Evolutionary conservation across 2,113 vertebrate genomes (phyloP).

Genomic region (Megaceryle torquata): DNA sequence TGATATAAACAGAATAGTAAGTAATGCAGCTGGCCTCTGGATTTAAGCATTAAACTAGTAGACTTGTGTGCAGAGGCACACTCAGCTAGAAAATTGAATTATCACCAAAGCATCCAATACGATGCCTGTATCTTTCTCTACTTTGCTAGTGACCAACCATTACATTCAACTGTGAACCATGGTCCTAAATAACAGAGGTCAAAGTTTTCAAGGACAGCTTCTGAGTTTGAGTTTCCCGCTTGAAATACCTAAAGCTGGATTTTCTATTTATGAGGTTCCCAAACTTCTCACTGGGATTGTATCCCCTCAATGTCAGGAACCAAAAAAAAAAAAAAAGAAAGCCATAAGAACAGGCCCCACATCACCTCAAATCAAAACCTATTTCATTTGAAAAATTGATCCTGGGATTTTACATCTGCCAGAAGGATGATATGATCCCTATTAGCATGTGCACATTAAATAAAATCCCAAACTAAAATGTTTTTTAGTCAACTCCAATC

Average conservation of each 20-base stretch:
- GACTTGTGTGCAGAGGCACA: background rate
- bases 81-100: background rate
- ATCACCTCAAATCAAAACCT: background rate
- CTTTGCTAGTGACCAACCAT: background rate
- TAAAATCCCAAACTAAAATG: accelerated
- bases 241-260: background rate
- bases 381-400: background rate
- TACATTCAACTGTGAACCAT: background rate
- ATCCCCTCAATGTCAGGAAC: background rate
- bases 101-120: background rate
- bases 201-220: background rate
- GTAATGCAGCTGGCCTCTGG: background rate
- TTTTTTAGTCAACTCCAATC: background rate
- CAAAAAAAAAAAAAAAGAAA: background rate
- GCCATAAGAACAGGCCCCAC: background rate
- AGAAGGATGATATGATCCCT: background rate
- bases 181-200: background rate
- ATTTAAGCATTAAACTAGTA: background rate
- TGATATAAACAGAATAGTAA: background rate
- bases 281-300: background rate
- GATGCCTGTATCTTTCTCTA: background rate
- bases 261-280: background rate
- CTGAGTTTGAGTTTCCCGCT: background rate
- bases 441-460: background rate
- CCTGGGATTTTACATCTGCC: background rate